These are phyloP conservation scores for Bujurquina vittata DNA, from an alignment of 2,113 vertebrate species.

Conservation along the genomic window DNA sequence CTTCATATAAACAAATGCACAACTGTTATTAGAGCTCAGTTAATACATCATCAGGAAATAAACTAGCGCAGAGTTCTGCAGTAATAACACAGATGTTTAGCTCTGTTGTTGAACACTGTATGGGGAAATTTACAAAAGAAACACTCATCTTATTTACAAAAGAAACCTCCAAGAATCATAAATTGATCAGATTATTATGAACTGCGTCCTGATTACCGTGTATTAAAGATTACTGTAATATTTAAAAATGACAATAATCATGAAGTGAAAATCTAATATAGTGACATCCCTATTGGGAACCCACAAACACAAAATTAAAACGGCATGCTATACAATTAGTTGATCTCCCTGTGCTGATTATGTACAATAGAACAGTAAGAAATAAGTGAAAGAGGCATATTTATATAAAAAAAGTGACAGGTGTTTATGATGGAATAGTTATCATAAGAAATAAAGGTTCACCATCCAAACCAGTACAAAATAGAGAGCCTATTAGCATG, in stretches of 20 bases:
- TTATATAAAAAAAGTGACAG: too few species aligned
- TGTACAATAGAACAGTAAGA: too few species aligned
- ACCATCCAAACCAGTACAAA: too few species aligned
- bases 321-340: too few species aligned
- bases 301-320: too few species aligned
- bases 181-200: background rate
- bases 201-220: background rate
- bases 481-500: too few species aligned
- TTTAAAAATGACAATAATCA: background rate
- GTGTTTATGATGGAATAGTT: too few species aligned
- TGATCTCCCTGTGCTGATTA: too few species aligned
- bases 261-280: too few species aligned
- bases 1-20: background rate
- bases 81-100: background rate
- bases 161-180: background rate
- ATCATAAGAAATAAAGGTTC: too few species aligned
- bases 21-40: background rate
- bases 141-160: background rate
- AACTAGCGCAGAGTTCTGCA: background rate
- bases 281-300: background rate
- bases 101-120: background rate
- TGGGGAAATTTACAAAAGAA: background rate
- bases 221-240: background rate
- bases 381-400: too few species aligned
- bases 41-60: constrained; percentile 8